Evolutionary conservation across 1,140 invertebrate genomes (phyloP).

Genomic region (Geopemphigus sp.): DNA sequence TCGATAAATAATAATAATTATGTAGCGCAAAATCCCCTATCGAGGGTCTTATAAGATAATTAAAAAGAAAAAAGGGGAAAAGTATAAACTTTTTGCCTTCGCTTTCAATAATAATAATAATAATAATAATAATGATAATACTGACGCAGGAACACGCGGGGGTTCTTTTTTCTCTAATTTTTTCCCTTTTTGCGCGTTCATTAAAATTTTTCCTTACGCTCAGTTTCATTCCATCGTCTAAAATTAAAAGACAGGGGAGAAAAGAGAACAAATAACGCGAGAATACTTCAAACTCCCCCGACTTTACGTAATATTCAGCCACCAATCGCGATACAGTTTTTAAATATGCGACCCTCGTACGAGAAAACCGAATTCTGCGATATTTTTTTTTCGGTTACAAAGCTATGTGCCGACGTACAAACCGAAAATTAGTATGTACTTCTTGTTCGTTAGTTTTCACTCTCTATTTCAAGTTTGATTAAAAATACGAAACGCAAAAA

Average conservation of each 20-base stretch:
- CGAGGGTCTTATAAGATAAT: conserved; percentile 32
- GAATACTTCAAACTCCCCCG: conserved; percentile 30
- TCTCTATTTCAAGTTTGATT: too few relatives aligned
- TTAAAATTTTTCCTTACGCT: conserved; percentile 34
- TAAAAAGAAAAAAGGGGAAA: conserved; percentile 28
- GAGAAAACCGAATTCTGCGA: too few relatives aligned
- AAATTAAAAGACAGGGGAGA: conserved; percentile 36
- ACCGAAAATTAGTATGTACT: not conserved
- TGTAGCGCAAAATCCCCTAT: conserved; percentile 31
- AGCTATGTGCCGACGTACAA: not conserved
- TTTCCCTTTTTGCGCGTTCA: conserved; percentile 21
- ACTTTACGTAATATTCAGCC: not conserved
- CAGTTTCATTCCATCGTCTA: conserved; percentile 9
- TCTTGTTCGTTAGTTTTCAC: too few relatives aligned
- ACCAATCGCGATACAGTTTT: not conserved
- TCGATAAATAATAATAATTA: conserved; percentile 37
- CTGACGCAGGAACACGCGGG: not conserved
- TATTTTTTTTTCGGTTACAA: not conserved
- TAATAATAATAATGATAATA: conserved; percentile 17
- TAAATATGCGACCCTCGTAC: not conserved
- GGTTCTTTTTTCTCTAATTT: not conserved
- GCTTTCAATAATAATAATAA: conserved; percentile 36
- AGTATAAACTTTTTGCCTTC: conserved; percentile 17
- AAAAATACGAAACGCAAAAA: too few relatives aligned
- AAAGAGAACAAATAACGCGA: conserved; percentile 19